These are phyloP conservation scores for Lepisosteus oculatus DNA, from an alignment of 2,113 vertebrate genomes.

Conservation along the genomic window DNA sequence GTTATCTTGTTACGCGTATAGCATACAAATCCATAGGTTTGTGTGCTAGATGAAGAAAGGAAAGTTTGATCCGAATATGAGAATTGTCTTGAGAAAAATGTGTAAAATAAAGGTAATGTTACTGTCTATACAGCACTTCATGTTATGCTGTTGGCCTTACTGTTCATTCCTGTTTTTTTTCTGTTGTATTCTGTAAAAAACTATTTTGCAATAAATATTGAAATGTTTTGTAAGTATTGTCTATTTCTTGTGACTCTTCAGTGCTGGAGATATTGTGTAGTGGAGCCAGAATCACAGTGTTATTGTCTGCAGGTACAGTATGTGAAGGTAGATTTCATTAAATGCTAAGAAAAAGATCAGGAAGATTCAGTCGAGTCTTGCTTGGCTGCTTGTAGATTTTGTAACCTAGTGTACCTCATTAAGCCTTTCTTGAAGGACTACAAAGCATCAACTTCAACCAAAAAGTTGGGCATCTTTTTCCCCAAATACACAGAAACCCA, in stretches of 20 bases:
- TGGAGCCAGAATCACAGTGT: no score
- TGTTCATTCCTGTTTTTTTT: conserved; percentile 62
- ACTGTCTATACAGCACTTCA: conserved; percentile 63
- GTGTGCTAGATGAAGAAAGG: background rate
- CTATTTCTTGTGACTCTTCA: background rate
- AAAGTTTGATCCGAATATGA: background rate
- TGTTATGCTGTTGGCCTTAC: conserved; percentile 72
- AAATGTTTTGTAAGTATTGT: conserved; percentile 66
- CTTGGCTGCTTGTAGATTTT: no score
- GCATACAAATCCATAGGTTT: conserved; percentile 30
- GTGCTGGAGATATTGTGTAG: no score
- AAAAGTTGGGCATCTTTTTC: no score
- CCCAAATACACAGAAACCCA: no score
- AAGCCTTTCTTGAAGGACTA: no score
- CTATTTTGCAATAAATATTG: conserved; percentile 79
- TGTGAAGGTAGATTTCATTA: no score
- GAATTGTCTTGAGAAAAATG: conserved; percentile 31
- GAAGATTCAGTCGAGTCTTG: no score
- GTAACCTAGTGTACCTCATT: no score
- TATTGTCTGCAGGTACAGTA: no score
- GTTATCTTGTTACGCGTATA: conserved; percentile 7
- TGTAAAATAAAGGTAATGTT: conserved; percentile 57
- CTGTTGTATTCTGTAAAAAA: conserved; percentile 73
- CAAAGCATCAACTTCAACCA: no score
- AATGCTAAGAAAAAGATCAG: no score